A percentile compares a stretch with the other conserved stretches of the same genome.
Evolutionary conservation across 2,797 vertebrate species (phyloP).

Genomic region (Gallirallus australis): DNA sequence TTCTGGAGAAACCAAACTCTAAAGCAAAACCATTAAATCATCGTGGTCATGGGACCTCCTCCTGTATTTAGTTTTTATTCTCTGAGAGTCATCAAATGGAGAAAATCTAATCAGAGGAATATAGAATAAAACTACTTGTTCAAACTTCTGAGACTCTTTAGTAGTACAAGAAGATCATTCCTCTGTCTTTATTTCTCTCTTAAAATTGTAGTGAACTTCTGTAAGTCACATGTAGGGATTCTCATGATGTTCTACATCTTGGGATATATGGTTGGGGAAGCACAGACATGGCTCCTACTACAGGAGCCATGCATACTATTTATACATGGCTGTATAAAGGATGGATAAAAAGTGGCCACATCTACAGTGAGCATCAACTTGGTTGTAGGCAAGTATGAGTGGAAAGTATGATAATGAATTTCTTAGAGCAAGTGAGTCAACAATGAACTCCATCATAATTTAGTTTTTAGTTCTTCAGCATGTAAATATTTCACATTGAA

Average conservation of each 20-base stretch:
- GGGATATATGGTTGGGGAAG: background rate
- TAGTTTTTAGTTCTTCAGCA: background rate
- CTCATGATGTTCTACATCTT: background rate
- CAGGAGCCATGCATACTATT: too few species aligned
- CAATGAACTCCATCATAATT: background rate
- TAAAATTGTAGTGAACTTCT: background rate
- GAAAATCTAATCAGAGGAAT: background rate
- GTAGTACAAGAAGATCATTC: background rate
- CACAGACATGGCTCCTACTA: background rate
- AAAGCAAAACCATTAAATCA: background rate
- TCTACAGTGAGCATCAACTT: fast-evolving
- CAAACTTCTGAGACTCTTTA: background rate
- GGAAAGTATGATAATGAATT: background rate
- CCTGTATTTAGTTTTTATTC: background rate
- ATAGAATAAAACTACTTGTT: background rate
- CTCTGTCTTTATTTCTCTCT: background rate
- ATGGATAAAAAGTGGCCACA: fast-evolving
- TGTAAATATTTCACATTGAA: background rate
- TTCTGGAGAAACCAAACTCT: background rate
- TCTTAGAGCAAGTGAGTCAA: background rate
- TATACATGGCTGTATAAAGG: background rate
- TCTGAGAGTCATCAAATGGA: background rate
- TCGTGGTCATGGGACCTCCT: background rate
- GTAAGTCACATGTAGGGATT: background rate
- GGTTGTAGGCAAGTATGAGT: background rate